A percentile compares a stretch with the other conserved stretches of the same genome.
These are phyloP conservation scores for Saguinus midas DNA, from an alignment of 2,113 vertebrate genomes.

Conservation along the genomic window DNA sequence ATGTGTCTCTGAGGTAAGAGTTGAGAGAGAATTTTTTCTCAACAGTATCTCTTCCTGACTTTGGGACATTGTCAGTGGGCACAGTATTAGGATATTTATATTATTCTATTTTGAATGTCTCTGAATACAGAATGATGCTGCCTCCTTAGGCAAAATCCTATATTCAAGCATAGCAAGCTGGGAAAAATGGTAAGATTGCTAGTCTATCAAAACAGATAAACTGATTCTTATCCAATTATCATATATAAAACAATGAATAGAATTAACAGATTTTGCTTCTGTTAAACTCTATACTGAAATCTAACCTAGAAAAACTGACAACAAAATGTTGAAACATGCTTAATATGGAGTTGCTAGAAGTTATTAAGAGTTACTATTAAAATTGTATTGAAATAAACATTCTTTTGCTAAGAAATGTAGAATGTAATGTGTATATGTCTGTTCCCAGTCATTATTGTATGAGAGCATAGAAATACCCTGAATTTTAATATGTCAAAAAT, in stretches of 20 bases:
- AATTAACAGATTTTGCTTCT: conserved; percentile 15
- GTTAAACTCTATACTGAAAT: neutral
- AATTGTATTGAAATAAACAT: conserved; percentile 21
- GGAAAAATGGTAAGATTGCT: neutral
- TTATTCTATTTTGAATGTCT: neutral
- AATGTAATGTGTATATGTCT: neutral
- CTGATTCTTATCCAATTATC: neutral
- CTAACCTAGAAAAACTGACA: conserved; percentile 6
- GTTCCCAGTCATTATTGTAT: conserved; percentile 37
- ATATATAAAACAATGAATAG: neutral
- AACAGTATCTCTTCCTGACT: neutral
- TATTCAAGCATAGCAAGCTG: neutral
- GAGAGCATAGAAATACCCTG: conserved; percentile 39
- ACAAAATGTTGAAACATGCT: neutral
- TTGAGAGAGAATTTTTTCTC: conserved; percentile 1
- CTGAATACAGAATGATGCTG: neutral
- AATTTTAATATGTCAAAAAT: conserved; percentile 59
- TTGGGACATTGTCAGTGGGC: neutral
- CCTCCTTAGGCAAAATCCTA: neutral
- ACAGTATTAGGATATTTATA: neutral
- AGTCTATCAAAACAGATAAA: neutral
- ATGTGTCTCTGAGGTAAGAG: neutral
- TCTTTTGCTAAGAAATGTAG: conserved; percentile 29
- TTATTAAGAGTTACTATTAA: conserved; percentile 32
- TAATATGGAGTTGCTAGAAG: neutral